phyloP scores from a whole-genome alignment of 2,797 vertebrate species.

The Neosilurus mollespiculum region DNA sequence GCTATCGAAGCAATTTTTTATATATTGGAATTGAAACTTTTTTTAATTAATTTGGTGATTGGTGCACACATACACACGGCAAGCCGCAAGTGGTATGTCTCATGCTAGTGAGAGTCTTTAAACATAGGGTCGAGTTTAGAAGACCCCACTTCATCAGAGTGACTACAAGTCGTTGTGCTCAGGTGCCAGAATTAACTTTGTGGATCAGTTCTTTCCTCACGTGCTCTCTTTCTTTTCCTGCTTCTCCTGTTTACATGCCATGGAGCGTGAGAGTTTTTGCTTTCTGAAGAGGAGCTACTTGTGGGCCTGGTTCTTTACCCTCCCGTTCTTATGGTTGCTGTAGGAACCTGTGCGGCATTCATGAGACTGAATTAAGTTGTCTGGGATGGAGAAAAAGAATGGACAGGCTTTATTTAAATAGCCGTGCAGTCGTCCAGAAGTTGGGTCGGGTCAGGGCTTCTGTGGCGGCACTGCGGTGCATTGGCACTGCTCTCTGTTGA shows the following conservation, averaged over 20 bases:
- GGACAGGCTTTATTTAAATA: conserved; percentile 28
- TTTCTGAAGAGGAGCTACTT: conserved; percentile 42
- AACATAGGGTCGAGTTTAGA: not conserved
- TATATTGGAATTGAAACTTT: not conserved
- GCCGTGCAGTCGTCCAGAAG: not conserved
- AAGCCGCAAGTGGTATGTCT: not conserved
- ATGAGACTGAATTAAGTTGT: conserved; percentile 42
- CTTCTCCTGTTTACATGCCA: conserved; percentile 27
- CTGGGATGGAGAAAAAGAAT: conserved; percentile 32
- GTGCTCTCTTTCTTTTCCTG: not conserved
- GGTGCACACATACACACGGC: not conserved
- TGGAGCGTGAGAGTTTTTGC: conserved; percentile 50
- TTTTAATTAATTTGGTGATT: too few species aligned
- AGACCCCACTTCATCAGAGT: conserved; percentile 11
- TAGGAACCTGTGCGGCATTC: conserved; percentile 53
- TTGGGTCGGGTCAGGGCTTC: conserved; percentile 9
- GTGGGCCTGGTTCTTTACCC: conserved; percentile 1
- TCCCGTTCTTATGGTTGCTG: conserved; percentile 39
- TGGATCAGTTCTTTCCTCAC: not conserved
- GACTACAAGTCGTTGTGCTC: conserved; percentile 37
- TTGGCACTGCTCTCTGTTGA: conserved; percentile 11
- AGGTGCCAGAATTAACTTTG: conserved; percentile 42
- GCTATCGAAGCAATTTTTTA: not conserved
- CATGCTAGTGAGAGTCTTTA: not conserved
- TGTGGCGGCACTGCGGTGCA: not conserved